These are phyloP conservation scores for Ammodytes dubius DNA, from an alignment of 2,113 vertebrate species.

Conservation along the genomic window DNA sequence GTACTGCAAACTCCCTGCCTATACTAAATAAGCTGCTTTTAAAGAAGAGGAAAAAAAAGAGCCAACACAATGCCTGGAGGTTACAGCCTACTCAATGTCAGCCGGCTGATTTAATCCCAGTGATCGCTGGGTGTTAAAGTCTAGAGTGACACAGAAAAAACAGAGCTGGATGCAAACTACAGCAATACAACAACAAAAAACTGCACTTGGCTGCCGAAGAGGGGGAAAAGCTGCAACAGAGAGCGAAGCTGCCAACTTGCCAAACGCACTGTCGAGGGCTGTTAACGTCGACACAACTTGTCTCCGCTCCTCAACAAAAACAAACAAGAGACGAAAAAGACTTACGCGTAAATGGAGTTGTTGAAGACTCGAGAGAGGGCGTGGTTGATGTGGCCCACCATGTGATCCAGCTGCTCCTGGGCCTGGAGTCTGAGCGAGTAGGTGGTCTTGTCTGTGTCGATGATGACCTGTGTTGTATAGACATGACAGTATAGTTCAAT, in stretches of 20 bases:
- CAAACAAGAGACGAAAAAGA: conserved; percentile 26
- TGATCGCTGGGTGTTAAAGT: conserved; percentile 53
- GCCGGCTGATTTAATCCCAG: conserved; percentile 58
- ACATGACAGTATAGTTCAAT: background rate
- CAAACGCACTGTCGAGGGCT: conserved; percentile 47
- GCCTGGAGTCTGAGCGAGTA: conserved; percentile 88
- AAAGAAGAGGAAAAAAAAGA: conserved; percentile 7
- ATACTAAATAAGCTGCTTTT: conserved; percentile 30
- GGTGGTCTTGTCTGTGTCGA: conserved; percentile 91
- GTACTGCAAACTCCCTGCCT: conserved; percentile 16
- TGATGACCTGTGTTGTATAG: conserved; percentile 84
- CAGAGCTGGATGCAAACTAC: conserved; percentile 45
- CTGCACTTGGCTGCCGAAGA: conserved; percentile 44
- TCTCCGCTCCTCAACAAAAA: conserved; percentile 21
- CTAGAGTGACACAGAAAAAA: conserved; percentile 50
- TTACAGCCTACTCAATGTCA: conserved; percentile 50
- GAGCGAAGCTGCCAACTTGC: conserved; percentile 51
- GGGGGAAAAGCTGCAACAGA: conserved; percentile 15
- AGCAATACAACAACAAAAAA: conserved; percentile 20
- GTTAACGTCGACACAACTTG: conserved; percentile 45
- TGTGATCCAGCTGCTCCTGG: conserved; percentile 88
- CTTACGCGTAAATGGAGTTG: conserved; percentile 89
- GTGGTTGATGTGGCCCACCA: conserved; percentile 89
- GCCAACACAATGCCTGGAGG: conserved; percentile 38
- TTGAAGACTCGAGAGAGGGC: conserved; percentile 91